These are phyloP conservation scores for Cephonodes hylas DNA, from an alignment of 2,888 invertebrate genomes.

Conservation along the genomic window DNA sequence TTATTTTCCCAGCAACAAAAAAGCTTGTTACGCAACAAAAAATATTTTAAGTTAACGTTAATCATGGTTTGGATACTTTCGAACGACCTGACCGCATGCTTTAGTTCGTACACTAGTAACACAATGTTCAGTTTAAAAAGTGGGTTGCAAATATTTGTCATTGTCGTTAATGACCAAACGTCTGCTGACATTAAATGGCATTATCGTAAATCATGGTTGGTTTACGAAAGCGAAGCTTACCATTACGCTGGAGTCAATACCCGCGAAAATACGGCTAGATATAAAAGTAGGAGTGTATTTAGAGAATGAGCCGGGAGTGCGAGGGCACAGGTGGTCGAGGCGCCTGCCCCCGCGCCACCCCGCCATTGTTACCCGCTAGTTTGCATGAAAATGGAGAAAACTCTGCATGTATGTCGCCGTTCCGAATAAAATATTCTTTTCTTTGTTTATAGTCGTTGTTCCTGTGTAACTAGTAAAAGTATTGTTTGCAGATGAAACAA, in stretches of 20 bases:
- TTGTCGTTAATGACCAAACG: constrained; percentile 28
- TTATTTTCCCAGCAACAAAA: constrained; percentile 25
- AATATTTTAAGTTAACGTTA: background rate
- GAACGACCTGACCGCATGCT: background rate
- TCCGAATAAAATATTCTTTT: constrained; percentile 74
- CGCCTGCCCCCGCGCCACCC: constrained; percentile 39
- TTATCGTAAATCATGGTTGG: background rate
- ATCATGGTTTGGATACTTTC: background rate
- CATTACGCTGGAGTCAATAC: constrained; percentile 16
- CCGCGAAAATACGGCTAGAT: constrained; percentile 16
- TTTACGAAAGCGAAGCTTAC: background rate
- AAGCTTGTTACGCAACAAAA: constrained; percentile 21
- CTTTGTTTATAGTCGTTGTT: constrained; percentile 64
- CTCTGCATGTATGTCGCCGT: constrained; percentile 69
- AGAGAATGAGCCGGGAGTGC: constrained; percentile 53
- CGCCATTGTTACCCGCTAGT: constrained; percentile 69
- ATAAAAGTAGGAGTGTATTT: constrained; percentile 48
- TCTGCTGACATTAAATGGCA: background rate
- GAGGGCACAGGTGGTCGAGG: constrained; percentile 49
- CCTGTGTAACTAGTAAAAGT: constrained; percentile 65
- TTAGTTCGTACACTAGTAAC: no score
- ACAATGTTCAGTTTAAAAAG: constrained; percentile 17
- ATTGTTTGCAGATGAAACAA: constrained; percentile 60
- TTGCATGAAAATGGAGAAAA: constrained; percentile 75
- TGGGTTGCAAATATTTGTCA: constrained; percentile 33